Evolutionary conservation across 1,140 invertebrate species (phyloP).

Genomic region (Dendrolimus kikuchii): DNA sequence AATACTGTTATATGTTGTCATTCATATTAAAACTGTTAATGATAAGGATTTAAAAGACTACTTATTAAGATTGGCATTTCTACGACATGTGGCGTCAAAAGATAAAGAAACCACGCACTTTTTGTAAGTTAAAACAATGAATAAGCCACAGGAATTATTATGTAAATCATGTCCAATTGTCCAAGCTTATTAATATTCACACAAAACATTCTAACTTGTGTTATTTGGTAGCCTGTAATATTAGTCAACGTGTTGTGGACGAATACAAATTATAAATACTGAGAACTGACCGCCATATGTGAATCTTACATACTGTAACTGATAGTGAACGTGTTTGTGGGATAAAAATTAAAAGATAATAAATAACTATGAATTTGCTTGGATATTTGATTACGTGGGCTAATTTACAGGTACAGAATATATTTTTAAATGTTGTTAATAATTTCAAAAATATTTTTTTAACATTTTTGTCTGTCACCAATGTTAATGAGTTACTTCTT

Average conservation of each 20-base stretch:
- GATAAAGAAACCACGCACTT: neutral
- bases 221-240: slow-evolving; percentile 5
- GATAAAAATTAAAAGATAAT: no score
- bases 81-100: no score
- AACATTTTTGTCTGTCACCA: no score
- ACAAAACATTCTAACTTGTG: slow-evolving; percentile 17
- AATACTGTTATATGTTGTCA: no score
- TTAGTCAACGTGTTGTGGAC: slow-evolving; percentile 15
- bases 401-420: slow-evolving; percentile 18
- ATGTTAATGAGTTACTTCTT: no score
- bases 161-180: slow-evolving; percentile 28
- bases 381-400: slow-evolving; percentile 18
- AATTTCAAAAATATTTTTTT: no score
- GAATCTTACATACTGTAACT: no score
- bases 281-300: slow-evolving; percentile 2
- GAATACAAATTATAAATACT: slow-evolving; percentile 34
- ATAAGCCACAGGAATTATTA: slow-evolving; percentile 19
- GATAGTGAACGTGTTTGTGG: no score
- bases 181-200: slow-evolving; percentile 25
- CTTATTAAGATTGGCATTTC: no score
- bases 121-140: slow-evolving; percentile 1
- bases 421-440: no score
- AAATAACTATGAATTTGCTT: slow-evolving; percentile 16
- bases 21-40: no score
- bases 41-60: no score